Percentiles rank a stretch among this genome's conserved stretches.
These are phyloP conservation scores for Cecidostiba fungosa DNA, from an alignment of 2,888 invertebrate species.

Conservation along the genomic window DNA sequence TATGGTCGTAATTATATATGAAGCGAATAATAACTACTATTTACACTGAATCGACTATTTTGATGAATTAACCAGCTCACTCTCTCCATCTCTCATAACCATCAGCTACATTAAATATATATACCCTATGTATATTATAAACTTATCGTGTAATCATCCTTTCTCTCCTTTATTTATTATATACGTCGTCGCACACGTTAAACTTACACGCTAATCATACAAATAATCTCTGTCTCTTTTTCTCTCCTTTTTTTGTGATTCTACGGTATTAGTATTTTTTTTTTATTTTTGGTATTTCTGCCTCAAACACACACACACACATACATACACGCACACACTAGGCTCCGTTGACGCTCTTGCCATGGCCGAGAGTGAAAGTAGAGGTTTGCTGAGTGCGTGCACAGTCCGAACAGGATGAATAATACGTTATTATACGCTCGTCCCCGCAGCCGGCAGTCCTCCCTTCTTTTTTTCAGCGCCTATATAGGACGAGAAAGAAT, in stretches of 20 bases:
- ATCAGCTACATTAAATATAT: conserved; percentile 28
- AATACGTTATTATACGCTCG: conserved; percentile 43
- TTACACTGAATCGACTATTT: conserved; percentile 52
- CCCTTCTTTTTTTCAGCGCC: conserved; percentile 12
- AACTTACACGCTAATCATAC: conserved; percentile 52
- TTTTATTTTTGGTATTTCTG: background rate
- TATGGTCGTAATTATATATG: conserved; percentile 1
- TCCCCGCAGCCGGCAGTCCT: background rate
- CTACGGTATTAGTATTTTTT: background rate
- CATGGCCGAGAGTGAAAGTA: background rate
- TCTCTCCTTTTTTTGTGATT: conserved; percentile 42
- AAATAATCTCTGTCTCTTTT: conserved; percentile 53
- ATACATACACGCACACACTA: background rate
- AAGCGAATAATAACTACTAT: conserved; percentile 60
- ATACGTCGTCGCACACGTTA: background rate
- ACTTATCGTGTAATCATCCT: background rate
- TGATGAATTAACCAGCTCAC: conserved; percentile 26
- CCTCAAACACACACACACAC: background rate
- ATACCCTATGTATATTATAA: background rate
- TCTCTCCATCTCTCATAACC: too few species aligned
- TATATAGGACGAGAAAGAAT: conserved; percentile 32
- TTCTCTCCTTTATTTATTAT: background rate
- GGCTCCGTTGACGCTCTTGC: conserved; percentile 9
- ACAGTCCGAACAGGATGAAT: conserved; percentile 24
- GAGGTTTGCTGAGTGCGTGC: too few species aligned